Base-by-base conservation (phyloP, 2,113 vertebrate genomes). In the Eudyptes chrysolophus region DNA sequence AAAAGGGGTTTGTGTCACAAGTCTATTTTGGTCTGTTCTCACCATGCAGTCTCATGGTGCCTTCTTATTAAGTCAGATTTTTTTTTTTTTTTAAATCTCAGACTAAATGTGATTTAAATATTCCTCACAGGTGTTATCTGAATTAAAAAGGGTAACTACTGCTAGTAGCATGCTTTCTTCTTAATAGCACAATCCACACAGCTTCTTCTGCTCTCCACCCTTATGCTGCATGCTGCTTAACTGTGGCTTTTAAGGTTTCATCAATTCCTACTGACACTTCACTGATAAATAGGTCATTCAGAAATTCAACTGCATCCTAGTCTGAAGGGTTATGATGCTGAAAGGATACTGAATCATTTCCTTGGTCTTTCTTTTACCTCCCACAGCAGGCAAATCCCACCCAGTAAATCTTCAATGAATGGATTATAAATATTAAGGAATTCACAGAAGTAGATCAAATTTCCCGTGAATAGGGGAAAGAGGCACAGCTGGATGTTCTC, bases 91-190 rank as follows among this genome's bases (percentile, higher is more conserved):
- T 90, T 94, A 58, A 92, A 92, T 96, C 86, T 96, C 77, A 92
- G 30, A 57, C 87, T 93, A 97, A 96, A 96, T 95, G 94, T 92
- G 95, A 97, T 96, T 98, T 97, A 96, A 96, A 92, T 97, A 97
- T 97, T 96, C 89, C 92, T 92, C 87, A 95, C 94, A 97, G 95
- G 92, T 97, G 94, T 87, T 96, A 96, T 89, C 69, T 90, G 92
- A 97, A 96, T 96, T 95, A 90, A 94, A 96, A 95, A 76, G 68
- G 78, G 96, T 83, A 90, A 90, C 94, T 96, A 92, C 80, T 84
- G 92, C 69, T 93, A 77, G 84, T 97, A 80, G 84, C 25, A 7
- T 93, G 82, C 92, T 95, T 97, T 96, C 62, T 94, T 96, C 95
- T 96, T 96, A 87, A 93, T 48, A 93, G 72, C 69, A 97, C 92